Base-by-base conservation (phyloP, 2,797 vertebrate genomes). In the Triplophysa yarkandensis region DNA sequence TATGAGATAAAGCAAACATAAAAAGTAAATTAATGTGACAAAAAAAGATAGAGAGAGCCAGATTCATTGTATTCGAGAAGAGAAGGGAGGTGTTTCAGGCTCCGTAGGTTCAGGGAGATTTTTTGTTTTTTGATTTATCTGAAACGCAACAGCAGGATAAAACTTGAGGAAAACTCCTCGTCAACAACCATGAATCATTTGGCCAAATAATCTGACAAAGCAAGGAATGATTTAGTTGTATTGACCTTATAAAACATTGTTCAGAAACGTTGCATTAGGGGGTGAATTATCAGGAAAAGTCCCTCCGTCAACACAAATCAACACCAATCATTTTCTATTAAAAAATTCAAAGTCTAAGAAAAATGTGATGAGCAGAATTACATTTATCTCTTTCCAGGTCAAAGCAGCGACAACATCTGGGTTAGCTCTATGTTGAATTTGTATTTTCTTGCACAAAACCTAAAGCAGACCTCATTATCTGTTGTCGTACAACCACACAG, bases 381-480 rank as follows among this genome's bases (percentile, higher is more conserved):
- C 82, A 78, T 81, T 82, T 79, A 70, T 71, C 81, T 81, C 7
- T 57, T 36, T 55, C 19, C 10, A 30, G 6, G 82, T 60, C 70
- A 70, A 60, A 80, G 82, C 77, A 82, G 71, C 66, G 77, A 81
- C 79, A 86, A 85, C 83, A 86, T 90, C 83, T 88, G 87, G 78
- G 81, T 67, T 1, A 39, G 79, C 68, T 82, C 79, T 77, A 78
- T 67, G n/a, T 25, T 16, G 19, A 21, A 25, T 19, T 36, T 48
- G 39, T 0, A 23, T 75, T 65, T 60, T 58, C 41, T 68, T 75
- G 68, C n/a, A 27, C 66, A 67, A 62, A 46, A 61, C 70, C 4
- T 54, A 34, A 44, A 44, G 27, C 30, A 67, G 66, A 73, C 62
- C 23, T 74, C 21, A 50, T 61, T 11, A 43, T 43, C n/a, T 4